Evolutionary conservation across 2,797 vertebrate species (phyloP).

Genomic region (Pseudopleuronectes americanus): DNA sequence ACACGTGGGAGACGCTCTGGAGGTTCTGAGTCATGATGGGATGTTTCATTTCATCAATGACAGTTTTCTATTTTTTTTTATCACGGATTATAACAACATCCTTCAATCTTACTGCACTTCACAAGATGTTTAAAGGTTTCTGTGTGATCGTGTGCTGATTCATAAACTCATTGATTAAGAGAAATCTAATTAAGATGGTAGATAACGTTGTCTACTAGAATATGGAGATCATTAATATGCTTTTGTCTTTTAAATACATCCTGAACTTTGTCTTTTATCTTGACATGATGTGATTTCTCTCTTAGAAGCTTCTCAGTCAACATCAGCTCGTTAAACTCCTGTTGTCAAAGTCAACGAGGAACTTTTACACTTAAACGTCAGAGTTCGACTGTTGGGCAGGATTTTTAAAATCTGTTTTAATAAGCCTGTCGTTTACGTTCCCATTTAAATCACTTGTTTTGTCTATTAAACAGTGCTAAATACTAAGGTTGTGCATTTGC

Average conservation of each 20-base stretch:
- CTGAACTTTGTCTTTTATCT: background rate
- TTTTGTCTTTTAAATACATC: background rate
- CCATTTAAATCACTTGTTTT: background rate
- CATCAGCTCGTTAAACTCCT: too few relatives aligned
- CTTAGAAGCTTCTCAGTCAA: too few relatives aligned
- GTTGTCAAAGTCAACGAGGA: background rate
- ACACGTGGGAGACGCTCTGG: slow-evolving; percentile 14
- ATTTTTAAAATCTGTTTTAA: background rate
- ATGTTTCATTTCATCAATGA: slow-evolving; percentile 7
- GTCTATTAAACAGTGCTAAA: too few relatives aligned
- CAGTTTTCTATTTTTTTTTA: background rate
- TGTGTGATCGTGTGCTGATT: background rate
- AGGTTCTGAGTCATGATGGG: slow-evolving; percentile 22
- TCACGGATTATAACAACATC: background rate
- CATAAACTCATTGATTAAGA: background rate
- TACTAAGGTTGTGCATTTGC: too few relatives aligned
- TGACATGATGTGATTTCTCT: too few relatives aligned
- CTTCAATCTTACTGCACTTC: background rate
- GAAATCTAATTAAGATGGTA: too few relatives aligned
- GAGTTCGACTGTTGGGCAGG: background rate
- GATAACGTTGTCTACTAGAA: too few relatives aligned
- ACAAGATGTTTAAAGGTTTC: background rate
- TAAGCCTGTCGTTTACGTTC: too few relatives aligned
- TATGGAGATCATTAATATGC: too few relatives aligned
- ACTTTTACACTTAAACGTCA: background rate